These are phyloP conservation scores for Halcyon chelicuti DNA, from an alignment of 2,797 vertebrate species.

Conservation along the genomic window DNA sequence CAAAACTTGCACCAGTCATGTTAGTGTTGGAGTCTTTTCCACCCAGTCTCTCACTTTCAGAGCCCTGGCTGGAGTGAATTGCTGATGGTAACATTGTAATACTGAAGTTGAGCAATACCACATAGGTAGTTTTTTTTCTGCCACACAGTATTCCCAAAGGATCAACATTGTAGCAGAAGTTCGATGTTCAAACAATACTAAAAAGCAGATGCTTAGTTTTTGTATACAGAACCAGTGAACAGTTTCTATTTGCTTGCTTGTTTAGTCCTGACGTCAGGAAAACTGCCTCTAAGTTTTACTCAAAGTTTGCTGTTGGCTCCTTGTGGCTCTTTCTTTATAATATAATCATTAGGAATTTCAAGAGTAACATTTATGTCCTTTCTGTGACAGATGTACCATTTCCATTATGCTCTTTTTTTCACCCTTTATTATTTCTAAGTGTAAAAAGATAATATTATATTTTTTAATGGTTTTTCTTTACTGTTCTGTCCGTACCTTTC, in stretches of 20 bases:
- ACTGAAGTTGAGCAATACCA: background rate
- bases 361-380: background rate
- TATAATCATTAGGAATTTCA: background rate
- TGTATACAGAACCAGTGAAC: background rate
- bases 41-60: background rate
- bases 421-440: background rate
- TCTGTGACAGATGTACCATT: background rate
- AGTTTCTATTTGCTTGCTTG: background rate
- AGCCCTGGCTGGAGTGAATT: background rate
- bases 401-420: background rate
- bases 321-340: background rate
- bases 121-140: background rate
- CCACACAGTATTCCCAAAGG: background rate
- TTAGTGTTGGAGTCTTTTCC: background rate
- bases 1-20: background rate
- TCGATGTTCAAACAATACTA: background rate
- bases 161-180: background rate
- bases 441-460: background rate
- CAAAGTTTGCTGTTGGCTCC: background rate
- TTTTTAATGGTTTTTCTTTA: background rate
- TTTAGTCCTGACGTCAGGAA: background rate
- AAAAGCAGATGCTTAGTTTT: background rate
- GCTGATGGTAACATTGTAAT: background rate
- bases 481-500: background rate
- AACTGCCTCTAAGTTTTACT: background rate